These are phyloP conservation scores for Xylocopa sonorina DNA, from an alignment of 1,140 invertebrate genomes.

Conservation along the genomic window DNA sequence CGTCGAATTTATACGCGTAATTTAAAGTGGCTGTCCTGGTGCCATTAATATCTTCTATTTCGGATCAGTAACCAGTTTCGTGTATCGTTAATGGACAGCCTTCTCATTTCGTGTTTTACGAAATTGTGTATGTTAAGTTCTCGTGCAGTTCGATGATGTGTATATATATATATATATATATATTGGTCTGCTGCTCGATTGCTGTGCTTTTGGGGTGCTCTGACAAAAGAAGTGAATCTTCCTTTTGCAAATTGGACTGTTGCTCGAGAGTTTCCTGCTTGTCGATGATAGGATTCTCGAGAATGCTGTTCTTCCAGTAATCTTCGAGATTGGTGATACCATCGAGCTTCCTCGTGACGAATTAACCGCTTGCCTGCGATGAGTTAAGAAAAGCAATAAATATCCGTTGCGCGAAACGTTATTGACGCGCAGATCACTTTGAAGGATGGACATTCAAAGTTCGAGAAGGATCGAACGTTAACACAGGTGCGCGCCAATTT, in stretches of 20 bases:
- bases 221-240: conserved; percentile 1
- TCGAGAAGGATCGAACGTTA: too few species aligned
- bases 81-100: too few species aligned
- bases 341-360: background rate
- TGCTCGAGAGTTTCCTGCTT: background rate
- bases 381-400: background rate
- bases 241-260: background rate
- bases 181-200: too few species aligned
- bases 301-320: too few species aligned
- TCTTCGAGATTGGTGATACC: background rate
- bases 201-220: conserved; percentile 41
- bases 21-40: background rate
- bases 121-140: too few species aligned
- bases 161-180: too few species aligned
- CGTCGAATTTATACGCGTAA: conserved; percentile 1
- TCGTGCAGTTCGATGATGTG: too few species aligned
- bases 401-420: background rate
- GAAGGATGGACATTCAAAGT: too few species aligned
- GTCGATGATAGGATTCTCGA: background rate
- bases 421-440: too few species aligned
- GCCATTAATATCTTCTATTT: background rate
- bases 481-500: too few species aligned
- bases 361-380: background rate
- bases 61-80: too few species aligned
- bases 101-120: too few species aligned